Evolutionary conservation across 2,888 invertebrate species (phyloP).

Genomic region (Chrysolina americana): DNA sequence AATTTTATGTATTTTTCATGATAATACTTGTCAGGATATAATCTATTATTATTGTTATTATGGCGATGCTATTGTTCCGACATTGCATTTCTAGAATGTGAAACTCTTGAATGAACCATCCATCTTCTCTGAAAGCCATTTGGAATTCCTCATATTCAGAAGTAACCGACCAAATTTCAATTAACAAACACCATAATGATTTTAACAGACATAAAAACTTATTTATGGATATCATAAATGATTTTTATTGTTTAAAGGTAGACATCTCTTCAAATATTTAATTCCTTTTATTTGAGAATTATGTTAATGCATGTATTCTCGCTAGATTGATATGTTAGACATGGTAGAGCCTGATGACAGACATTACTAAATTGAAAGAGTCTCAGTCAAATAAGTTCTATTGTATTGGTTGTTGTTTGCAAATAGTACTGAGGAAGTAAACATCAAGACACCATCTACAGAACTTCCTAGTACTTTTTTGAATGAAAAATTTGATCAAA

Average conservation of each 20-base stretch:
- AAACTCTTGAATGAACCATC: neutral
- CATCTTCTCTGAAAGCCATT: neutral
- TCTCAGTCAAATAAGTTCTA: neutral
- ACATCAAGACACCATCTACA: too few relatives aligned
- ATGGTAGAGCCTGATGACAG: neutral
- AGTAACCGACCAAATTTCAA: neutral
- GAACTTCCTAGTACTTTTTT: too few relatives aligned
- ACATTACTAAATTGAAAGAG: neutral
- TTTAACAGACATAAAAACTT: constrained; percentile 1
- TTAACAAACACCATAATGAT: neutral
- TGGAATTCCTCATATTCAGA: neutral
- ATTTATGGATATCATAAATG: constrained; percentile 1
- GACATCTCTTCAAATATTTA: constrained; percentile 17
- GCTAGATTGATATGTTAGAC: constrained; percentile 25
- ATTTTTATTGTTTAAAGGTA: neutral
- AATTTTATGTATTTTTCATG: too few relatives aligned
- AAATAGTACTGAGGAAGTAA: too few relatives aligned
- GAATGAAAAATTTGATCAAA: too few relatives aligned
- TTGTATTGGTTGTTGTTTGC: too few relatives aligned
- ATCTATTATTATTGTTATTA: too few relatives aligned
- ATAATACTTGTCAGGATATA: too few relatives aligned
- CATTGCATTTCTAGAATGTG: too few relatives aligned
- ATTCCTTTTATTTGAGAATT: constrained; percentile 33
- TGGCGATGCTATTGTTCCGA: too few relatives aligned
- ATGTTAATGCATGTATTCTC: constrained; percentile 20